These are phyloP conservation scores for Trichosurus vulpecula DNA, from an alignment of 2,797 vertebrate genomes.

Conservation along the genomic window DNA sequence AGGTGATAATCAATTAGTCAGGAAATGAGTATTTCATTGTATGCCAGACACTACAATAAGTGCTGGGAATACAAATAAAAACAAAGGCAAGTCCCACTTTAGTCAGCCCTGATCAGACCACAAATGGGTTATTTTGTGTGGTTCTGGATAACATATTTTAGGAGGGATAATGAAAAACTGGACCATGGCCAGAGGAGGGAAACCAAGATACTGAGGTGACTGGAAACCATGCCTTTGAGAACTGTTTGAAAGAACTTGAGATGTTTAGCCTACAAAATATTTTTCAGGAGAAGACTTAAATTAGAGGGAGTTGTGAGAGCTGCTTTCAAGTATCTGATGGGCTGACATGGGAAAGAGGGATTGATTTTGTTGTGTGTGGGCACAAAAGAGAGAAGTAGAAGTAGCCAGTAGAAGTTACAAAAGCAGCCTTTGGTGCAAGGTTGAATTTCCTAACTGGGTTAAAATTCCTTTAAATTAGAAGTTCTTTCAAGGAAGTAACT, in stretches of 20 bases:
- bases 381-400: not conserved
- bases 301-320: not conserved
- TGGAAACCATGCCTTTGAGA: not conserved
- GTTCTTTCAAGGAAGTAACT: not conserved
- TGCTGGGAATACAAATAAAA: not conserved
- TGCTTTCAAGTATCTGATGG: not conserved
- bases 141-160: not conserved
- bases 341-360: not conserved
- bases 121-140: not conserved
- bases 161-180: not conserved
- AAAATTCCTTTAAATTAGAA: not conserved
- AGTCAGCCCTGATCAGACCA: not conserved
- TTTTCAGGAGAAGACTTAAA: not conserved
- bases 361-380: not conserved
- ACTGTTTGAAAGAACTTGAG: not conserved
- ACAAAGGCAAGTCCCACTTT: not conserved
- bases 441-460: not conserved
- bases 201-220: not conserved
- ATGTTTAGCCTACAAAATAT: not conserved
- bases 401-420: not conserved
- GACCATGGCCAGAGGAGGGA: not conserved
- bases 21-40: not conserved
- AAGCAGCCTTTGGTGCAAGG: not conserved
- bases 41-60: not conserved
- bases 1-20: not conserved